Conservation (phyloP, 2,797 vertebrate species). For the Vireo griseus region DNA sequence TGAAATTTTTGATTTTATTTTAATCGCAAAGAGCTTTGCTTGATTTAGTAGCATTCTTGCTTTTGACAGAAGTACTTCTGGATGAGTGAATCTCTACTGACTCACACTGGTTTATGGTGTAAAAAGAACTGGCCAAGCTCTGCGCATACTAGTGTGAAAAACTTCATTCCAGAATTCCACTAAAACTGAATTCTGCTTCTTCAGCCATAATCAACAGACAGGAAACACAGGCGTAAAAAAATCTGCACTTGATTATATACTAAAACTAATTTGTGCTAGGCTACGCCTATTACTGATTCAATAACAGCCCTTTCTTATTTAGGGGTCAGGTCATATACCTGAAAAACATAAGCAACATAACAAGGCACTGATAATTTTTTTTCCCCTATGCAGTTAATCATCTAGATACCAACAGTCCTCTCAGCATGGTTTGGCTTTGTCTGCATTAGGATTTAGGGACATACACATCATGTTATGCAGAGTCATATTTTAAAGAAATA, state of each 20-base stretch:
- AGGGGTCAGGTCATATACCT: not conserved
- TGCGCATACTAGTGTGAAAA: not conserved
- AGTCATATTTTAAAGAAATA: not conserved
- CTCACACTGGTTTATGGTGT: not conserved
- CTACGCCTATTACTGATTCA: not conserved
- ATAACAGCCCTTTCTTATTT: not conserved
- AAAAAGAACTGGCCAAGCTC: not conserved
- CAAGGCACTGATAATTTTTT: not conserved
- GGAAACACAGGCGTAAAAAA: not conserved
- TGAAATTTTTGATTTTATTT: not conserved
- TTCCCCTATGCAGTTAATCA: not conserved
- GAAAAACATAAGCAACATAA: not conserved
- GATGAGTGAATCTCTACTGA: not conserved
- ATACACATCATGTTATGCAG: not conserved
- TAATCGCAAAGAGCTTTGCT: not conserved
- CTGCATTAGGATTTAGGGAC: not conserved
- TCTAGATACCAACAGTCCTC: not conserved
- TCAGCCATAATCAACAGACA: not conserved
- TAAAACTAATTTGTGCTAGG: not conserved
- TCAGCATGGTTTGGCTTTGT: not conserved
- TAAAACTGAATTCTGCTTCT: not conserved
- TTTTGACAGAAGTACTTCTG: not conserved
- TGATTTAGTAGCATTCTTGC: not conserved
- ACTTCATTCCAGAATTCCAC: not conserved
- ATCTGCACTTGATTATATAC: not conserved